Evolutionary conservation across 1,140 invertebrate species (phyloP), one percentile per base, ranked within the genome.

Genomic region (Pseudomyrmex flavicornis): DNA sequence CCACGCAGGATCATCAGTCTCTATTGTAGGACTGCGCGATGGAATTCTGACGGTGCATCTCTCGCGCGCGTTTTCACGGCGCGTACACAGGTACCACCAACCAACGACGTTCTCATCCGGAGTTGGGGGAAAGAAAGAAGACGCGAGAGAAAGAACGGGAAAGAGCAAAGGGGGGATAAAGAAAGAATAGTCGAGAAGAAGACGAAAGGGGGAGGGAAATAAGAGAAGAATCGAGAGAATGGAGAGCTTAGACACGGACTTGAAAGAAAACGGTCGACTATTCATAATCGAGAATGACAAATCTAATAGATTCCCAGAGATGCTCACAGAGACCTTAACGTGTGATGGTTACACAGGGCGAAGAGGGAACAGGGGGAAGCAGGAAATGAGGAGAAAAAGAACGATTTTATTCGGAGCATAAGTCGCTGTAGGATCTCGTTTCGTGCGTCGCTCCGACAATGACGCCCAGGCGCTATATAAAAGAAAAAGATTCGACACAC

Each of bases 271-370:
- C 54, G 58, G 22, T 26, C 50, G 58, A 52, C 86, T 85, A 89
- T 88, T 89, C 88, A 90, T 73, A 72, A 61, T 74, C 61, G 63
- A 75, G 73, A 77, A 90, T 89, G 86, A 89, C 88, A 89, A 90
- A 88, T 86, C 84, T 89, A 90, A 89, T 90, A 86, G 88, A 90
- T 90, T 73, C 75, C 58, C 44, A 58, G 50, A 63, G 63, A 46
- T 58, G 59, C 22, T 20, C 44, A 17, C 44, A 17, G 52, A 20
- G 54, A 50, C 35, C 44, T 54, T 20, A 35, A n/a, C 50, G 46
- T n/a, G 52, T 22, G 48, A 4, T 15, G 9, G n/a, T 5, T 17
- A 17, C 35, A 7, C 35, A 35, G 5, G 4, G 2, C 7, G 22
- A 26, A 12, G 22, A 3, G 7, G 46, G 13, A 44, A 26, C 8